Evolutionary conservation across 2,113 vertebrate genomes (phyloP), one percentile per base, ranked within the genome.

Genomic region (Choloepus hoffmanni): DNA sequence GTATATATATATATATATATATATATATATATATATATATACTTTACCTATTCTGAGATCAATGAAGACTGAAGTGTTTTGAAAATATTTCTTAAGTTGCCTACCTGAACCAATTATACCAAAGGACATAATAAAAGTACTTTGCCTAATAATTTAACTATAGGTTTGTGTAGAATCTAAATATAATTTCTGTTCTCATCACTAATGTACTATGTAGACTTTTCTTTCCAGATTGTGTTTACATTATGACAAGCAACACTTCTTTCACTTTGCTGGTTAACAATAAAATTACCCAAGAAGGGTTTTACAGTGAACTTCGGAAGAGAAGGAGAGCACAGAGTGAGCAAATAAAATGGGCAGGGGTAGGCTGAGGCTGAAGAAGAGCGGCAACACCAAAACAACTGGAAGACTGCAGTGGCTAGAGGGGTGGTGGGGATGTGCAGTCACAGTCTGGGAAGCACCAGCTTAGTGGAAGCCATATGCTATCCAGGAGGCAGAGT

Each of bases 211-310:
- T 67, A 87, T 40, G 9, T 36, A 92, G 53, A 3, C 67, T 83
- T 86, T 92, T 78, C 60, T 93, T 89, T 63, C 68, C 28, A 93
- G 78, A 74, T 36, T 89, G 55, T 91, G 72, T 93, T 85, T 93
- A 92, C 13, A 76, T 33, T 13, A 60, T 5, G 33, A 85, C 23
- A 84, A 94, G 36, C 33, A 88, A 30, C 10, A 55, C 77, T 95
- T 74, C 48, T 92, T 89, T 95, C 36, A 60, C 55, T 88, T 65
- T 70, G 16, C 24, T 62, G n/a, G 36, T 40, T 90, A 88, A 90
- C 40, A 87, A 45, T 6, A 65, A 70, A 36, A 81, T 92, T 68
- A 67, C 70, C 72, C 60, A 88, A 21, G 7, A 50, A 87, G 58
- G 21, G 43, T 48, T 81, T 94, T 85, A 40, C 40, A 45, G 4